Percentiles rank a stretch among this genome's conserved stretches.
Conservation (phyloP, 2,113 vertebrate species). For the Spermophilus dauricus region DNA sequence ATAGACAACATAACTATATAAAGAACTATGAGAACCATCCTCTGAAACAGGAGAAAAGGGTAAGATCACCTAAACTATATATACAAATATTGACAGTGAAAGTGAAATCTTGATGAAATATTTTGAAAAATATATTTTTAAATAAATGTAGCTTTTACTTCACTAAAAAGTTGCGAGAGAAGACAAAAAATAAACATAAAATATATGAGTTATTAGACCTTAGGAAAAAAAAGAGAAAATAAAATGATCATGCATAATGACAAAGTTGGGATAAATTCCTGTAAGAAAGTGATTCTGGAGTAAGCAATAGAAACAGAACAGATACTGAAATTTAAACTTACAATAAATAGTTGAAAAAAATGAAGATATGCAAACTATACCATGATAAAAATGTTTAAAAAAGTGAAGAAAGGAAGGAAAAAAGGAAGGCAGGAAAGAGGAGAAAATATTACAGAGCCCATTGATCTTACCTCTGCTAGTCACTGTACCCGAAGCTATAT, state of each 20-base stretch:
- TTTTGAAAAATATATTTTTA: not conserved
- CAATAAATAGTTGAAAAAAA: not conserved
- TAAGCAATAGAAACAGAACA: not conserved
- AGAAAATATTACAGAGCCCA: not conserved
- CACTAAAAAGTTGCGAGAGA: not conserved
- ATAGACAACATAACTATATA: not conserved
- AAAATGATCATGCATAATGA: not conserved
- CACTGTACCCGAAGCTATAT: not conserved
- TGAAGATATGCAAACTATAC: not conserved
- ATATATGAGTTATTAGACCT: not conserved
- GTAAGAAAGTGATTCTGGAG: not conserved
- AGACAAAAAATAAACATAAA: not conserved
- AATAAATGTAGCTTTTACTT: not conserved
- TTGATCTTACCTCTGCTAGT: not conserved
- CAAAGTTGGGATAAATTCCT: not conserved
- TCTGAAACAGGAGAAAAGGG: not conserved
- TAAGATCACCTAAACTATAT: no score
- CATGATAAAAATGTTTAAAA: not conserved
- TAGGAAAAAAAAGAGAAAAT: not conserved
- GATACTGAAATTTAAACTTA: not conserved
- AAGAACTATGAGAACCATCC: not conserved
- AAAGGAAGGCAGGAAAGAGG: rapidly evolving
- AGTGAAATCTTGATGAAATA: not conserved
- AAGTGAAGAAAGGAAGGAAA: not conserved
- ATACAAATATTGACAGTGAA: not conserved